Percentiles rank a stretch among this genome's conserved stretches.
Evolutionary conservation across 2,113 vertebrate genomes (phyloP).

Genomic region (Phrynosoma blainvillii): DNA sequence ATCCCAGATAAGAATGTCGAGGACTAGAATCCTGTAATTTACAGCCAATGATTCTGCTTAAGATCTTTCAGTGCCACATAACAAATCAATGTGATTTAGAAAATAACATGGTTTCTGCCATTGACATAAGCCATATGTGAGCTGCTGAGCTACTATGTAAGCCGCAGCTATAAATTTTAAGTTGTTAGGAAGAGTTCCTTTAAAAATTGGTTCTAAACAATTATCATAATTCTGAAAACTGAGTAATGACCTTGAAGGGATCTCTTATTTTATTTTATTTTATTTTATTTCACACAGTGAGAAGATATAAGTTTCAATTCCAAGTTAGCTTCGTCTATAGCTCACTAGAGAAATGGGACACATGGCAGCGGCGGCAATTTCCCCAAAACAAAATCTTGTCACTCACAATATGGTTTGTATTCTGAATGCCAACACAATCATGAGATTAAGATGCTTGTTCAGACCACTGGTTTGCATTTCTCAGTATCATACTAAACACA

Average conservation of each 20-base stretch:
- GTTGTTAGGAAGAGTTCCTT: conserved; percentile 71
- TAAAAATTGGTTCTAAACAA: conserved; percentile 59
- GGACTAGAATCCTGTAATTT: conserved; percentile 78
- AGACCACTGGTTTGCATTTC: no score
- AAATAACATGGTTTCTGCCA: conserved; percentile 79
- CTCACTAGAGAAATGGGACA: conserved; percentile 20
- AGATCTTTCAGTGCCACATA: conserved; percentile 82
- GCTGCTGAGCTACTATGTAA: conserved; percentile 79
- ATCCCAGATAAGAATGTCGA: conserved; percentile 80
- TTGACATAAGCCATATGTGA: conserved; percentile 85
- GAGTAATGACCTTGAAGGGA: conserved; percentile 67
- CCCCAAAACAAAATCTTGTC: conserved; percentile 30
- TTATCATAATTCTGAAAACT: conserved; percentile 72
- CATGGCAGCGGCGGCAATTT: conserved; percentile 26
- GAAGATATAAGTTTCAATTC: conserved; percentile 60
- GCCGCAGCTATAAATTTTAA: conserved; percentile 76
- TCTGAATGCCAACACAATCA: not conserved
- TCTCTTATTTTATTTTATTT: conserved; percentile 47
- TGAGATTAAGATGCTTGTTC: no score
- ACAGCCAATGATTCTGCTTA: conserved; percentile 81
- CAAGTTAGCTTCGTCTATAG: conserved; percentile 45
- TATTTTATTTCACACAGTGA: not conserved
- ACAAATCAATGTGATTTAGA: conserved; percentile 83
- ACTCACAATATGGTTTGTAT: conserved; percentile 32
- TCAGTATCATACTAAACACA: no score